Percentiles rank a stretch among this genome's conserved stretches.
Evolutionary conservation across 1,140 invertebrate genomes (phyloP).

Genomic region (Aphelinus atriplicis): DNA sequence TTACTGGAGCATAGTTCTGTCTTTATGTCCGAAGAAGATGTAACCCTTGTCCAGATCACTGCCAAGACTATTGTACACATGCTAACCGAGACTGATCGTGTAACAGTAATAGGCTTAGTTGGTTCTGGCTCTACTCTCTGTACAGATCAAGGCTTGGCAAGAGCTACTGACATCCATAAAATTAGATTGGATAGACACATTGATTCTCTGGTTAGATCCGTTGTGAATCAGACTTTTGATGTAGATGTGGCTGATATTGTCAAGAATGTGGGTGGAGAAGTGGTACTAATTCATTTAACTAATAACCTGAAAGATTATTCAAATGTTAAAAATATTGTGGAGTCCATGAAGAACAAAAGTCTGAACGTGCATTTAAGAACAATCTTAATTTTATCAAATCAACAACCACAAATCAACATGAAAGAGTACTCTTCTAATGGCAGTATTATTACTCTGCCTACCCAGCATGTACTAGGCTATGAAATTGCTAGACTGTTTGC

Average conservation of each 20-base stretch:
- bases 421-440: conserved; percentile 52
- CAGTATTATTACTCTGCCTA: conserved; percentile 55
- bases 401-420: conserved; percentile 48
- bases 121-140: conserved; percentile 50
- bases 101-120: conserved; percentile 57
- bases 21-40: conserved; percentile 60
- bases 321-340: conserved; percentile 49
- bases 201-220: conserved; percentile 52
- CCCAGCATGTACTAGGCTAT: conserved; percentile 60
- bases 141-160: conserved; percentile 52
- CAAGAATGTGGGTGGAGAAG: conserved; percentile 51
- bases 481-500: conserved; percentile 61
- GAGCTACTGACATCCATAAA: conserved; percentile 62
- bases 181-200: conserved; percentile 58
- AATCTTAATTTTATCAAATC: conserved; percentile 56
- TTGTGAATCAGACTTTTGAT: conserved; percentile 53
- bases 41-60: conserved; percentile 58
- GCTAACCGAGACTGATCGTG: conserved; percentile 58
- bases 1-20: conserved; percentile 57
- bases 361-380: conserved; percentile 52
- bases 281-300: conserved; percentile 60
- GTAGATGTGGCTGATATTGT: conserved; percentile 53
- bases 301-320: conserved; percentile 51
- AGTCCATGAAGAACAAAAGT: conserved; percentile 47
- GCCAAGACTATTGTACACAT: conserved; percentile 62